A percentile compares a stretch with the other conserved stretches of the same genome.
phyloP scores from a whole-genome alignment of 2,113 vertebrate genomes.

The Pristiophorus japonicus region DNA sequence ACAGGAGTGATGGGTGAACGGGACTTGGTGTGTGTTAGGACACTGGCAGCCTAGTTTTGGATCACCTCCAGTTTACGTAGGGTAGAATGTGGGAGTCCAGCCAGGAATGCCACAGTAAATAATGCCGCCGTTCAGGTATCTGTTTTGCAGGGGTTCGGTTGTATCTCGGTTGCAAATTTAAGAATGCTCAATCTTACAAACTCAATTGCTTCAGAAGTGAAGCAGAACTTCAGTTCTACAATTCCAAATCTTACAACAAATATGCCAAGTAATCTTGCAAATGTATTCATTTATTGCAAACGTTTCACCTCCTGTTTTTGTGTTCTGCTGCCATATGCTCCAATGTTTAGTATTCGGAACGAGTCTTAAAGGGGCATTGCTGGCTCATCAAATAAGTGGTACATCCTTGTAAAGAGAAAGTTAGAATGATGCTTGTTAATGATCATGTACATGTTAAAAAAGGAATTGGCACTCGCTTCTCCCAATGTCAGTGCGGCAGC shows the following conservation, averaged over 20 bases:
- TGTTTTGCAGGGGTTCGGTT: not conserved
- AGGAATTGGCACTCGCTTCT: not conserved
- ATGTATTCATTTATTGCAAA: conserved; percentile 20
- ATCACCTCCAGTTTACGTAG: too few species aligned
- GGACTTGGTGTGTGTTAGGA: too few species aligned
- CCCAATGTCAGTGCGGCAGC: too few species aligned
- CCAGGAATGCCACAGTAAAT: too few species aligned
- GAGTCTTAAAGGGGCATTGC: not conserved
- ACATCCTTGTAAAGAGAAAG: not conserved
- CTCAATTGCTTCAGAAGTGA: not conserved
- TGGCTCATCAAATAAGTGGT: not conserved
- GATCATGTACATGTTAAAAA: not conserved
- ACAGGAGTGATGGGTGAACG: too few species aligned
- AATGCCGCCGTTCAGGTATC: not conserved
- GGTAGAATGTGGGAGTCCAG: too few species aligned
- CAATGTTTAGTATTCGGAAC: not conserved
- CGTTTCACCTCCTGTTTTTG: not conserved
- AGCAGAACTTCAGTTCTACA: not conserved
- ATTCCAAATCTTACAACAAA: conserved; percentile 9
- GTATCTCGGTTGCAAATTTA: not conserved
- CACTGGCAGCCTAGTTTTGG: too few species aligned
- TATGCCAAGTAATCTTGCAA: not conserved
- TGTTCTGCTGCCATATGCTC: not conserved
- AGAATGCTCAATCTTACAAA: not conserved
- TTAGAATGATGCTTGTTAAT: not conserved